Percentiles rank a stretch among this genome's conserved stretches.
Conservation (phyloP, 2,888 invertebrate genomes). For the Ichneumon xanthorius region DNA sequence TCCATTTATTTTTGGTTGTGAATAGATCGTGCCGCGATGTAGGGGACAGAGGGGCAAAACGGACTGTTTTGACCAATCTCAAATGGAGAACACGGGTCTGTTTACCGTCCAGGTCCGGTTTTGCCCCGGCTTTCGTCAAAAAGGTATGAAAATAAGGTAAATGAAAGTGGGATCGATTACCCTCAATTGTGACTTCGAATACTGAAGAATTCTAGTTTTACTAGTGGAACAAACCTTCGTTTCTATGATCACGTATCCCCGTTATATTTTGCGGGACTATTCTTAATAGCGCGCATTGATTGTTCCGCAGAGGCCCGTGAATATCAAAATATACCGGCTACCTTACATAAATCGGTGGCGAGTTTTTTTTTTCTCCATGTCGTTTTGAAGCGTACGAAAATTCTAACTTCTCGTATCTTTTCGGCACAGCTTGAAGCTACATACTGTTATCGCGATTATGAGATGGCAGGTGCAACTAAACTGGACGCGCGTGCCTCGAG, state of each 20-base stretch:
- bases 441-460: not conserved
- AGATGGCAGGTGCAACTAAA: not conserved
- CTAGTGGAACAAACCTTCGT: not conserved
- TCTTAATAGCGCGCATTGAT: not conserved
- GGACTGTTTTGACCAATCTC: too few relatives aligned
- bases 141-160: not conserved
- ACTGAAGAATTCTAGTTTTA: not conserved
- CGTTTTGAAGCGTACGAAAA: not conserved
- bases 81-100: not conserved
- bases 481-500: slow-evolving; percentile 1
- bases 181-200: not conserved
- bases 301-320: not conserved
- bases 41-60: too few relatives aligned
- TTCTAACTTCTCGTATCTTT: not conserved
- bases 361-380: not conserved
- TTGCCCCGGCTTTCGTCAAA: not conserved
- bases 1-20: too few relatives aligned
- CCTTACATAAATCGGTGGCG: not conserved
- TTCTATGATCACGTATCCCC: not conserved
- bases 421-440: not conserved
- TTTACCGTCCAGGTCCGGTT: not conserved
- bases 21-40: too few relatives aligned
- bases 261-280: not conserved
- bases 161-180: not conserved
- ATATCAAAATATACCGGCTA: not conserved